Conservation (phyloP, 1,140 invertebrate genomes). For the Temnothorax longispinosus region DNA sequence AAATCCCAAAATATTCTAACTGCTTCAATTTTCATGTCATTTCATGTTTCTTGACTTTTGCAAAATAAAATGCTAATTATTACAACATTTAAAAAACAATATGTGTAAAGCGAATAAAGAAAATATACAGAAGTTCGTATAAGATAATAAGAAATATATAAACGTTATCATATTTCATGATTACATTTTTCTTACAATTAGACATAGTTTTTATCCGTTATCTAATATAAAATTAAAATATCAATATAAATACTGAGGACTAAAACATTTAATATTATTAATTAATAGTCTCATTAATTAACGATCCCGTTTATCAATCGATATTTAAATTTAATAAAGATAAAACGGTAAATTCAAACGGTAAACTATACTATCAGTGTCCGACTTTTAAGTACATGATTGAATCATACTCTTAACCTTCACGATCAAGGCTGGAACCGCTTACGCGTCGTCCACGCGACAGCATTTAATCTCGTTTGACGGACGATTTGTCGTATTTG, state of each 20-base stretch:
- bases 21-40: too few species aligned
- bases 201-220: not conserved
- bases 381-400: not conserved
- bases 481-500: constrained; percentile 67
- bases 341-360: not conserved
- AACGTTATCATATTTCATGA: not conserved
- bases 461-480: constrained; percentile 65
- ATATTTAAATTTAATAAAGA: constrained; percentile 1
- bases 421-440: constrained; percentile 15
- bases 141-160: not conserved
- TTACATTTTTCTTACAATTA: not conserved
- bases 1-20: not conserved
- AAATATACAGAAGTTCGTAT: not conserved
- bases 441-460: constrained; percentile 38
- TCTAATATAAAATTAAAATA: not conserved
- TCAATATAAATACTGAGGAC: not conserved
- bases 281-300: not conserved
- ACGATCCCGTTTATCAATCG: not conserved
- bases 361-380: not conserved
- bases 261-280: not conserved
- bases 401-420: constrained; percentile 34
- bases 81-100: not conserved
- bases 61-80: not conserved
- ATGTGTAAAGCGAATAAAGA: not conserved
- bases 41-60: not conserved